Evolutionary conservation across 2,888 invertebrate species (phyloP), one percentile per base, ranked within the genome.

Genomic region (Catonia carolina): DNA sequence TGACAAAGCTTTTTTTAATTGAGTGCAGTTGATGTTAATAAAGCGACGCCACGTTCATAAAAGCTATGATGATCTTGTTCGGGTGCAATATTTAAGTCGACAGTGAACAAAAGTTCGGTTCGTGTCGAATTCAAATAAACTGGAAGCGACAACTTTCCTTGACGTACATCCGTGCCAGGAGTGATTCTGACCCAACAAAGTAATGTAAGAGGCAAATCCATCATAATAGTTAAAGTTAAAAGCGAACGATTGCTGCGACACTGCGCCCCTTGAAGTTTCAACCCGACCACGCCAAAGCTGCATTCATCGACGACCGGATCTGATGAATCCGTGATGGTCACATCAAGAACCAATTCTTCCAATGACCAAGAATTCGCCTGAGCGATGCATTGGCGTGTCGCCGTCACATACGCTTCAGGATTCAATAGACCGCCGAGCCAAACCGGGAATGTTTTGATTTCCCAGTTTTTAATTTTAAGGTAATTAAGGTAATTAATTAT

Each of bases 331-430:
- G 78, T 78, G 56, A 86, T 81, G 35, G 79, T 79, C 56, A 91
- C 91, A 73, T 90, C 87, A 61, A 96, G 76, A 64, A 89, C 84
- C 12, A 99, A 79, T 74, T 99, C 98, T 74, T 99, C 99, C 42
- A 99, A 79, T 0, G 98, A 96, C 91, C 91, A 91, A 65, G 89
- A 92, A 73, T 98, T 98, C 0, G 91, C 92, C 71, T 94, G 94
- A 0, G 97, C 98, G 45, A 99, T 95, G 73, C 94, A 97, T 72
- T 99, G 99, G 17, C 99, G 82, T 1, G 98, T 99, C 4, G 99
- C 99, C 0, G 99, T 99, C 64, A 99, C 93, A 73, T 97, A 99
- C 0, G 99, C 99, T 74, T 99, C 99, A 0, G 99, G 97, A 73
- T 97, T 97, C 67, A 99, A 82, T 55, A 99, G 77, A 10, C 99